Evolutionary conservation across 2,113 vertebrate species (phyloP).

Genomic region (Cathartes aura): DNA sequence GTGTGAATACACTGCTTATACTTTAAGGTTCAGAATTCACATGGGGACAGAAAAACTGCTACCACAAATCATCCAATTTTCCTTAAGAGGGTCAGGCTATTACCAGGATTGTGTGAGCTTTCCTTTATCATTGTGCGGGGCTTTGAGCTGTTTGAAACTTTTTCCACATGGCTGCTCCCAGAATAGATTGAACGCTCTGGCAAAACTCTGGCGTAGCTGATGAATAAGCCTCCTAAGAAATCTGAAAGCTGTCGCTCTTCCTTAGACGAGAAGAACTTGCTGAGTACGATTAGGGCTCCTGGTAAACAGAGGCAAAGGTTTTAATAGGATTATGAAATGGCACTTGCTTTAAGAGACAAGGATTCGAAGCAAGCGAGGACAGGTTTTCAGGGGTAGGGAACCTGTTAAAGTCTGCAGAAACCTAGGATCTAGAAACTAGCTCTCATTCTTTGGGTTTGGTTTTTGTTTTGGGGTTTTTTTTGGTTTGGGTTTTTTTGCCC

Average conservation of each 20-base stretch:
- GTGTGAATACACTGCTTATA: not conserved
- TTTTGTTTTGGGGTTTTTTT: not conserved
- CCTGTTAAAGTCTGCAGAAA: not conserved
- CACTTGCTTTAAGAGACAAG: not conserved
- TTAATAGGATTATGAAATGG: conserved; percentile 62
- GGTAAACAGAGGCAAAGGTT: conserved; percentile 52
- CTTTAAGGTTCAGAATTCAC: conserved; percentile 48
- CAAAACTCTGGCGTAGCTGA: conserved; percentile 20
- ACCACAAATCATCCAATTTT: conserved; percentile 72
- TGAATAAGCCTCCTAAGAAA: conserved; percentile 60
- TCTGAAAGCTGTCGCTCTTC: conserved; percentile 56
- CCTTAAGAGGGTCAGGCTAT: conserved; percentile 69
- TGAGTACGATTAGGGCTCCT: not conserved
- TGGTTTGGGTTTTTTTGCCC: not conserved
- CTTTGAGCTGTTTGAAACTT: conserved; percentile 63
- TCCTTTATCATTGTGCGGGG: conserved; percentile 60
- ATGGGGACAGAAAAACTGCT: conserved; percentile 36
- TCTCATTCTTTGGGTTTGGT: not conserved
- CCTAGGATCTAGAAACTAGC: not conserved
- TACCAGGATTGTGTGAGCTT: conserved; percentile 64
- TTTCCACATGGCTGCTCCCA: conserved; percentile 61
- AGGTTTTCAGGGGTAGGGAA: not conserved
- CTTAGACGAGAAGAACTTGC: not conserved
- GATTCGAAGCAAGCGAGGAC: not conserved
- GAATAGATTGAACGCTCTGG: conserved; percentile 53